Percentiles rank a stretch among this genome's conserved stretches.
These are phyloP conservation scores for Eulacestoma nigropectus DNA, from an alignment of 2,113 vertebrate genomes.

Conservation along the genomic window DNA sequence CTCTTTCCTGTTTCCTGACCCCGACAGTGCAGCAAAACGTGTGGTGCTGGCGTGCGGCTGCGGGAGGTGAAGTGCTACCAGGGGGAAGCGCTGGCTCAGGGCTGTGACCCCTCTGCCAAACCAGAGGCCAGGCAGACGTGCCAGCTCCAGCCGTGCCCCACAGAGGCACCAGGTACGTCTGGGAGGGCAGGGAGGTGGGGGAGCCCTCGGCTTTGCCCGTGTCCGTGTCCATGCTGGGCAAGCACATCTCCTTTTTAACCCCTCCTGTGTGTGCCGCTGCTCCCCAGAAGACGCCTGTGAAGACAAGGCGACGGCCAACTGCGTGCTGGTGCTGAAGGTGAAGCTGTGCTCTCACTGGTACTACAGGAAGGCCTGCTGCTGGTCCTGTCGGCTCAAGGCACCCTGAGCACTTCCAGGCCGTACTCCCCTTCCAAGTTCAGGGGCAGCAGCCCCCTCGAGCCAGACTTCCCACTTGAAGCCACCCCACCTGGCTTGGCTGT, in stretches of 20 bases:
- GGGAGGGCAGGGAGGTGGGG: not conserved
- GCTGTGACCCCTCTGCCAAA: constrained; percentile 72
- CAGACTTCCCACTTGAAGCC: constrained; percentile 23
- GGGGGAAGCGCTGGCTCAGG: constrained; percentile 77
- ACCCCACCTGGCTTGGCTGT: not conserved
- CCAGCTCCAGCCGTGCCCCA: constrained; percentile 74
- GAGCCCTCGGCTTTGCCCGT: not conserved
- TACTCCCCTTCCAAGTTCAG: not conserved
- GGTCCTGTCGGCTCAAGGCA: constrained; percentile 71
- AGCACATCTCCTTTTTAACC: not conserved
- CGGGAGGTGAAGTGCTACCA: constrained; percentile 85
- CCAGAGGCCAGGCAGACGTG: constrained; percentile 77
- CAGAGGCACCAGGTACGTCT: constrained; percentile 70
- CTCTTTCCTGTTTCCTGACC: not conserved
- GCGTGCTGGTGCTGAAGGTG: constrained; percentile 81
- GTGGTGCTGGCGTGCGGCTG: constrained; percentile 76
- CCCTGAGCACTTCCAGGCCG: not conserved
- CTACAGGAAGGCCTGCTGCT: constrained; percentile 83
- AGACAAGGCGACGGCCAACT: constrained; percentile 79
- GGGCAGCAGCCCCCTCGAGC: not conserved
- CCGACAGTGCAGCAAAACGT: constrained; percentile 84
- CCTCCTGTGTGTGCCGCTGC: not conserved
- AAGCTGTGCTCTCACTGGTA: constrained; percentile 85
- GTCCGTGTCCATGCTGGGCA: rapidly evolving
- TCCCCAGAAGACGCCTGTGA: constrained; percentile 73